Evolutionary conservation across 1,140 invertebrate genomes (phyloP).

Genomic region (Eupeodes corollae): DNA sequence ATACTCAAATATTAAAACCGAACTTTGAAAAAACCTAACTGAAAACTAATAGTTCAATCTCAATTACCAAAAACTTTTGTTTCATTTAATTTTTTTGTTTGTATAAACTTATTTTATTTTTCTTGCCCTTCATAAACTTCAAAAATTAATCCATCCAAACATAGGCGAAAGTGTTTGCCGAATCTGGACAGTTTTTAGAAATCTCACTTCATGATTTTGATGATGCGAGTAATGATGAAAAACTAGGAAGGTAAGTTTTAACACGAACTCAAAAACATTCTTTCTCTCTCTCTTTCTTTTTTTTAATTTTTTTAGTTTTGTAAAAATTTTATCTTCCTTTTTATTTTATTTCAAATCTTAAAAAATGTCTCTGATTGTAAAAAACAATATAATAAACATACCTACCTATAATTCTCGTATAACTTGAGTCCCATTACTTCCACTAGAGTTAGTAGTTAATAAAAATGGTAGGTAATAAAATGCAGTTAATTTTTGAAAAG

Average conservation of each 20-base stretch:
- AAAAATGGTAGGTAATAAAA: neutral
- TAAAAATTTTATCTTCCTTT: constrained; percentile 5
- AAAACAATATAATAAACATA: too few species aligned
- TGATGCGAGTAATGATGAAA: constrained; percentile 73
- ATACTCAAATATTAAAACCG: too few species aligned
- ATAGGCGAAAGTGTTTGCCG: constrained; percentile 30
- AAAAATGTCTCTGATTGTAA: constrained; percentile 14
- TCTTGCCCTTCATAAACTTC: constrained; percentile 13
- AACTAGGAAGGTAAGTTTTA: constrained; percentile 58
- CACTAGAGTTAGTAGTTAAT: neutral
- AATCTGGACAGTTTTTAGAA: constrained; percentile 59
- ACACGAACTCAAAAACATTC: constrained; percentile 3
- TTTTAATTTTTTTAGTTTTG: constrained; percentile 6
- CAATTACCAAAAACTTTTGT: constrained; percentile 1
- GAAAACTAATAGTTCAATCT: too few species aligned
- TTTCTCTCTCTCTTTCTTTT: neutral
- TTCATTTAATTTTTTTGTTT: constrained; percentile 12
- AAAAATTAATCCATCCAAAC: constrained; percentile 33
- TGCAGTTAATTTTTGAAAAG: neutral
- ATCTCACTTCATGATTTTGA: constrained; percentile 72
- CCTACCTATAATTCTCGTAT: neutral
- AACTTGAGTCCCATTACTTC: too few species aligned
- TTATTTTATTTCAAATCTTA: constrained; percentile 9
- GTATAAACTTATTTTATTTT: constrained; percentile 15
- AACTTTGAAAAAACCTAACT: too few species aligned